Percentiles rank a stretch among this genome's conserved stretches.
Conservation (phyloP, 2,888 invertebrate species). For the Sarcophaga variegata region DNA sequence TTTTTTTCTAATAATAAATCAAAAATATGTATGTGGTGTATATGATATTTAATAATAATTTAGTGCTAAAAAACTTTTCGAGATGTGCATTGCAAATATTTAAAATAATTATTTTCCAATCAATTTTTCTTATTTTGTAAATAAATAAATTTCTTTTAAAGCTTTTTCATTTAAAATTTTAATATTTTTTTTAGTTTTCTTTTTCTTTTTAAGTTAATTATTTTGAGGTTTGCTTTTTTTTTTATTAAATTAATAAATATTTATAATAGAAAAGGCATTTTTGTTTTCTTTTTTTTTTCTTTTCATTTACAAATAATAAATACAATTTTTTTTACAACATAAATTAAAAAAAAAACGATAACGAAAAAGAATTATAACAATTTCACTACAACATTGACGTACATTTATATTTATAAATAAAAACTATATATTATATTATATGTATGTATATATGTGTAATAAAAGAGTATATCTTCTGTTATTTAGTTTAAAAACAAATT, state of each 20-base stretch:
- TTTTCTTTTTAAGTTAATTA: slow-evolving; percentile 4
- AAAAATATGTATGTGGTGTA: slow-evolving; percentile 20
- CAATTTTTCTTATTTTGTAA: slow-evolving; percentile 22
- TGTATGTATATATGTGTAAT: too few relatives aligned
- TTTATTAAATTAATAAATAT: slow-evolving; percentile 47
- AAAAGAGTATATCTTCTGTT: not conserved
- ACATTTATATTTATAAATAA: not conserved
- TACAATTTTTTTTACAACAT: slow-evolving; percentile 41
- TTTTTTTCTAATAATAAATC: slow-evolving; percentile 31
- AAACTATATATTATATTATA: not conserved
- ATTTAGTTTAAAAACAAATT: slow-evolving; percentile 20
- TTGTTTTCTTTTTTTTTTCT: slow-evolving; percentile 13
- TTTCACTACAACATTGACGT: slow-evolving; percentile 22
- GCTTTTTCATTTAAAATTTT: slow-evolving; percentile 45
- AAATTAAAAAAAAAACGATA: slow-evolving; percentile 23
- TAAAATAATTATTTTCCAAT: slow-evolving; percentile 15
- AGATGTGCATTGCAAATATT: slow-evolving; percentile 60
- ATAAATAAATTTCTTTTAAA: slow-evolving; percentile 54
- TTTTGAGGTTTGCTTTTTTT: slow-evolving; percentile 2
- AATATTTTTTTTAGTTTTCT: slow-evolving; percentile 29
- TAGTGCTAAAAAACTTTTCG: slow-evolving; percentile 61
- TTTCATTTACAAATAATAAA: slow-evolving; percentile 43
- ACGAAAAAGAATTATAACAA: not conserved
- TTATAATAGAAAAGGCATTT: slow-evolving; percentile 62
- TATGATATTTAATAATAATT: slow-evolving; percentile 34